Evolutionary conservation across 2,113 vertebrate species (phyloP), one percentile per base, ranked within the genome.

Genomic region (Centropus unirufus): DNA sequence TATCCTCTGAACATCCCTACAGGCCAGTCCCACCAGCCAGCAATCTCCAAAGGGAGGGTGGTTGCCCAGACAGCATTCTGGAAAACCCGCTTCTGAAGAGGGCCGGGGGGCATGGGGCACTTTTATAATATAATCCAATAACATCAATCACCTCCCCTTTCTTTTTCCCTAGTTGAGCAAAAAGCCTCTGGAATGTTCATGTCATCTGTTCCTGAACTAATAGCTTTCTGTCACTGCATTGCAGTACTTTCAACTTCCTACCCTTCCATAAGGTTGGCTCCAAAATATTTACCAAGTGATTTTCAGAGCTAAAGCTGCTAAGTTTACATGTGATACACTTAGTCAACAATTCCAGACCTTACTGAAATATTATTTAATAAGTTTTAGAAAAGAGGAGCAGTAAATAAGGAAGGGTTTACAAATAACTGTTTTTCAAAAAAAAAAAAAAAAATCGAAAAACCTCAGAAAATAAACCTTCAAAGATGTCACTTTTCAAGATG

Each of bases 381-480:
- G 22, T 63, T 93, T 95, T 77, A 87, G 89, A 69, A 86, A 93
- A 95, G 76, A 92, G 61, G 23, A 80, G 89, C 9, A 1, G 39
- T 84, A 94, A 94, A 80, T 82, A 94, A 84, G 88, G 83, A 96
- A 95, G 92, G 93, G 81, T 95, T 96, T 97, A 87, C 89, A 95
- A 97, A 94, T 92, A 95, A 93, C 69, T 96, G 90, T 64, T 97
- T 96, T 86, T 91, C 36, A 89, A 94, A 89, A 87, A 86, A 80
- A 69, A 40, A 46, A 8, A 42, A 14, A 18, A 1, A 14, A 21
- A 26, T 14, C 12, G 29, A 11, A 21, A 40, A 42, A 64, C 1
- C 24, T 90, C 29, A 82, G 42, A 90, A 80, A 89, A 54, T 34
- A 62, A 82, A 73, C 89, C 15, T 83, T 85, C 6, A 66, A 85